Evolutionary conservation across 2,888 invertebrate genomes (phyloP).

Genomic region (Hymenopus coronatus): DNA sequence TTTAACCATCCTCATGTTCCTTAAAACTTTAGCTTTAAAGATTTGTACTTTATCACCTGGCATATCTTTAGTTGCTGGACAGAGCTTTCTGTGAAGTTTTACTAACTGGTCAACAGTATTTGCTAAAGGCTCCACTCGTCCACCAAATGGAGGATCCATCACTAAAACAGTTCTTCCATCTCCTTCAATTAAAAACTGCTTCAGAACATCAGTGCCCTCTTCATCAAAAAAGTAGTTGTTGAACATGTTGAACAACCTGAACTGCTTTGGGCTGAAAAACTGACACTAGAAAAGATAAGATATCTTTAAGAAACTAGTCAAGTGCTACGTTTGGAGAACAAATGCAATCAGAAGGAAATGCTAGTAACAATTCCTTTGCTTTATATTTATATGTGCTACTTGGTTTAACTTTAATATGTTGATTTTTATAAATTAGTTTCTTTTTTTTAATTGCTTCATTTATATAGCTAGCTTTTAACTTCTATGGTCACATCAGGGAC

Average conservation of each 20-base stretch:
- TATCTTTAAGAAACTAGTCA: too few species aligned
- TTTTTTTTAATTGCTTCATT: too few species aligned
- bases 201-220: constrained; percentile 35
- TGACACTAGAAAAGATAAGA: constrained; percentile 41
- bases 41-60: background rate
- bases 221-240: constrained; percentile 79
- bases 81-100: constrained; percentile 20
- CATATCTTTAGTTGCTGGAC: background rate
- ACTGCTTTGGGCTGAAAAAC: constrained; percentile 52
- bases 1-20: too few species aligned
- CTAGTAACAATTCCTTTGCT: too few species aligned
- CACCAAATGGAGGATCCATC: constrained; percentile 91
- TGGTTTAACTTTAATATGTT: too few species aligned
- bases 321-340: too few species aligned
- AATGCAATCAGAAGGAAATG: too few species aligned
- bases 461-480: too few species aligned
- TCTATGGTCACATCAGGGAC: too few species aligned
- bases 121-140: constrained; percentile 76
- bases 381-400: too few species aligned
- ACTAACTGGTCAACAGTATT: constrained; percentile 56
- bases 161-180: constrained; percentile 58
- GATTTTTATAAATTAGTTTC: too few species aligned
- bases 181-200: constrained; percentile 39
- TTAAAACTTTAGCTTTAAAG: too few species aligned
- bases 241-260: constrained; percentile 85